Evolutionary conservation across 2,888 invertebrate genomes (phyloP), one percentile per base, ranked within the genome.

Genomic region (Idaea aversata): DNA sequence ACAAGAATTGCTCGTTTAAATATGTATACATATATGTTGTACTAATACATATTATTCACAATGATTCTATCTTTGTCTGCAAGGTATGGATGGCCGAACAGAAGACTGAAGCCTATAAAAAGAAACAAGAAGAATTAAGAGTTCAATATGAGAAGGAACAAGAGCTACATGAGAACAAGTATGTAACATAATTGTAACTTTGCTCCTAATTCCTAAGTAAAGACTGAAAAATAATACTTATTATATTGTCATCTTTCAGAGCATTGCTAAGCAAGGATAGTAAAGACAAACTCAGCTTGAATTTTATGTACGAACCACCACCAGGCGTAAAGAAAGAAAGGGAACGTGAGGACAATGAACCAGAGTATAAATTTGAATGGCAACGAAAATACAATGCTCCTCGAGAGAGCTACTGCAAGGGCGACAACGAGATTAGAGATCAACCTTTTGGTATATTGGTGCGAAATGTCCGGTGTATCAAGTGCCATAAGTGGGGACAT

Each of bases 61-160:
- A 35, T 15, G 5, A 38, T 0, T 34, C 7, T 57, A 35, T 36
- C 16, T 63, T 63, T 66, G 15, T 6, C 47, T 47, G 47, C 61
- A 74, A 98, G 98, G 98, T 98, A 94, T 99, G 99, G 98, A 99
- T 99, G 98, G 99, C 99, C 61, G 98, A 99, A 90, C 99, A 99
- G 87, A 99, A 99, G 93, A 96, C 98, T 4, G 98, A 98, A 67
- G 98, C 98, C 63, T 98, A 99, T 81, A 98, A 98, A 83, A 99
- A 99, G 87, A 98, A 98, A 79, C 99, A 99, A 87, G 99, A 99
- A 82, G 99, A 99, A 84, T 93, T 99, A 63, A 94, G 98, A 64
- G 95, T 97, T 61, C 99, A 99, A 81, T 99, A 99, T 94, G 99
- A 99, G 84, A 99, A 99, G 85, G 99, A 99, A 85, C 99, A 99